Evolutionary conservation across 2,113 vertebrate species (phyloP), one percentile per base, ranked within the genome.

Genomic region (Takifugu bimaculatus): DNA sequence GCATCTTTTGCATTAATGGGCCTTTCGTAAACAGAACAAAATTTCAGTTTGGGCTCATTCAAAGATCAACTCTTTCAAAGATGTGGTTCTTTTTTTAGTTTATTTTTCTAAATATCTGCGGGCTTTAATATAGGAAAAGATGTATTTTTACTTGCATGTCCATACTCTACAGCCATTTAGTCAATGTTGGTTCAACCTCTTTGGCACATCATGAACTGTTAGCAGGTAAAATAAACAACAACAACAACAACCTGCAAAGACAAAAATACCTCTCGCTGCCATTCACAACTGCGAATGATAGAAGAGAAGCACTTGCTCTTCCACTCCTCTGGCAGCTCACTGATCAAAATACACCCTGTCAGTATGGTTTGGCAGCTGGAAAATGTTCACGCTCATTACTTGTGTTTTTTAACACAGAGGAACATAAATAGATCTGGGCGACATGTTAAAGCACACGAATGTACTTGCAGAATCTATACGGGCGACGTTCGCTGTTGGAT

Each of bases 1-100:
- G 68, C 56, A n/a, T 63, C 57, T 67, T 76, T 53, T 54, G 44
- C 50, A 44, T 60, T 63, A 56, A 43, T 77, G 60, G 70, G 63
- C 50, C 48, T 26, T 45, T 52, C 66, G 58, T 27, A 50, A 42
- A 61, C 51, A 60, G 54, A 42, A 61, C 51, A 60, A 51, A 47
- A 54, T 26, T 71, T 51, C 44, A 27, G 42, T 49, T 13, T 44
- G 4, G 35, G 26, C 48, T 60, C 45, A 56, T 75, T 71, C 65
- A 73, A 26, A 47, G 15, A 28, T 29, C 20, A 20, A 4, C 57
- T 68, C 45, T 71, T 52, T 26, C 35, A 39, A 11, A 39, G 35
- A 3, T 39, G 7, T 11, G 11, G 4, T 35, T 35, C 32, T 7
- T 35, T 35, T 35, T 35, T 5, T 20, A 20, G 20, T 20, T 20